A percentile compares a stretch with the other conserved stretches of the same genome.
Conservation (phyloP, 2,888 invertebrate species). For the Zygothrica quintamaculata region DNA sequence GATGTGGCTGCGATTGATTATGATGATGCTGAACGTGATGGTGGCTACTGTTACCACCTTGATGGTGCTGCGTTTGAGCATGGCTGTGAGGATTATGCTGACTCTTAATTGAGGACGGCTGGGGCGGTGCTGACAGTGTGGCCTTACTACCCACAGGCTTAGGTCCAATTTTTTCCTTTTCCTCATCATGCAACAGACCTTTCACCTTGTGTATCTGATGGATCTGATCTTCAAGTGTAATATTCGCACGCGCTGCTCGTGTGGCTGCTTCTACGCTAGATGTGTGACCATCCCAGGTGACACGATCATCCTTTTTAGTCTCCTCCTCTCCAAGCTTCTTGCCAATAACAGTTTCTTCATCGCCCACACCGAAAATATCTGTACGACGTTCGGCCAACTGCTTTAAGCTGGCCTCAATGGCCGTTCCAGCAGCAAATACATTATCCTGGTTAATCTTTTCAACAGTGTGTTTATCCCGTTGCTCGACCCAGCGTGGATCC, state of each 20-base stretch:
- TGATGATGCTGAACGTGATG: slow-evolving; percentile 72
- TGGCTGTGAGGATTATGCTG: slow-evolving; percentile 48
- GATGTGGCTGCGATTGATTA: slow-evolving; percentile 43
- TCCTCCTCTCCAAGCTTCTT: slow-evolving; percentile 98
- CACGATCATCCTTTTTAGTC: slow-evolving; percentile 93
- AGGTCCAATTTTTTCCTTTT: slow-evolving; percentile 98
- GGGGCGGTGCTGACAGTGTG: slow-evolving; percentile 82
- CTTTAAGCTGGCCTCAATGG: slow-evolving; percentile 98
- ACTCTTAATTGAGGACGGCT: slow-evolving; percentile 70
- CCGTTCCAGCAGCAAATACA: slow-evolving; percentile 87
- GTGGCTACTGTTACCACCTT: slow-evolving; percentile 52
- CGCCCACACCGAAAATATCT: slow-evolving; percentile 99
- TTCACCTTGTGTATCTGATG: slow-evolving; percentile 98
- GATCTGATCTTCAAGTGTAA: slow-evolving; percentile 98
- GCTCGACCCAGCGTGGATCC: slow-evolving; percentile 99
- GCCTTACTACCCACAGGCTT: slow-evolving; percentile 87
- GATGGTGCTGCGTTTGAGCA: slow-evolving; percentile 63
- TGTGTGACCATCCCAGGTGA: slow-evolving; percentile 99
- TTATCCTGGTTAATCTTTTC: slow-evolving; percentile 96
- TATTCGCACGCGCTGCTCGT: slow-evolving; percentile 96
- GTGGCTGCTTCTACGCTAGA: slow-evolving; percentile 98
- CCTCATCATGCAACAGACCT: slow-evolving; percentile 96
- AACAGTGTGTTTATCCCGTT: slow-evolving; percentile 96
- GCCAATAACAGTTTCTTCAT: slow-evolving; percentile 99
- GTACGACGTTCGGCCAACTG: slow-evolving; percentile 99